These are phyloP conservation scores for Proterorhinus semilunaris DNA, from an alignment of 2,113 vertebrate genomes.

Conservation along the genomic window DNA sequence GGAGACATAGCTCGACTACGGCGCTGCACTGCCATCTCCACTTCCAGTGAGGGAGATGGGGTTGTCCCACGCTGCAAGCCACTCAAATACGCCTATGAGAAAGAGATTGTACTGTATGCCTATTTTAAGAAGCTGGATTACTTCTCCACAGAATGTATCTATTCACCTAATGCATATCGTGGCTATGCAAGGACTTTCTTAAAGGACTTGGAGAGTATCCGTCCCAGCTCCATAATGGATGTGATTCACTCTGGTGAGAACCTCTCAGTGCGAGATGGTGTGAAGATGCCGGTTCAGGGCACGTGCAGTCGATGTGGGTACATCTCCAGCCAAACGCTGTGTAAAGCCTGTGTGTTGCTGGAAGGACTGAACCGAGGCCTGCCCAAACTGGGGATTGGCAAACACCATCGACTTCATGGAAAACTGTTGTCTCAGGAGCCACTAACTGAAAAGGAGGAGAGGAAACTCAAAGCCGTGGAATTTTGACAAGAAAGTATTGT, in stretches of 20 bases:
- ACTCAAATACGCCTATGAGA: conserved; percentile 88
- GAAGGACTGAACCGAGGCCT: conserved; percentile 86
- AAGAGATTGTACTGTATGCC: conserved; percentile 92
- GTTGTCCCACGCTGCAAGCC: conserved; percentile 87
- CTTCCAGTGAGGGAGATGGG: conserved; percentile 77
- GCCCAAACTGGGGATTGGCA: conserved; percentile 84
- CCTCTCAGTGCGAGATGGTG: conserved; percentile 78
- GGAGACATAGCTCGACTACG: conserved; percentile 84
- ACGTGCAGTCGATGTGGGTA: conserved; percentile 84
- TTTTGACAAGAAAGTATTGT: conserved; percentile 49
- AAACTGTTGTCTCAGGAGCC: conserved; percentile 77
- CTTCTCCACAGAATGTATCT: conserved; percentile 89
- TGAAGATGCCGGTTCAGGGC: conserved; percentile 83
- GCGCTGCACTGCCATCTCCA: conserved; percentile 80
- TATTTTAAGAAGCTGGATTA: conserved; percentile 90
- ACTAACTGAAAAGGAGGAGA: conserved; percentile 70
- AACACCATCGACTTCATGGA: conserved; percentile 80
- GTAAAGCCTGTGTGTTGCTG: conserved; percentile 86
- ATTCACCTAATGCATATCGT: conserved; percentile 87
- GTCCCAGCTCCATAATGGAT: conserved; percentile 85
- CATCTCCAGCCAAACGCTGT: conserved; percentile 85
- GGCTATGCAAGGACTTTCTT: conserved; percentile 84
- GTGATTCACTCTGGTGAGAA: conserved; percentile 87
- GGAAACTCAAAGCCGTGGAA: conserved; percentile 70
- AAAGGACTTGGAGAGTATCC: conserved; percentile 83